Percentiles rank a stretch among this genome's conserved stretches.
phyloP scores from a whole-genome alignment of 2,113 vertebrate species.

The Microcebus murinus region DNA sequence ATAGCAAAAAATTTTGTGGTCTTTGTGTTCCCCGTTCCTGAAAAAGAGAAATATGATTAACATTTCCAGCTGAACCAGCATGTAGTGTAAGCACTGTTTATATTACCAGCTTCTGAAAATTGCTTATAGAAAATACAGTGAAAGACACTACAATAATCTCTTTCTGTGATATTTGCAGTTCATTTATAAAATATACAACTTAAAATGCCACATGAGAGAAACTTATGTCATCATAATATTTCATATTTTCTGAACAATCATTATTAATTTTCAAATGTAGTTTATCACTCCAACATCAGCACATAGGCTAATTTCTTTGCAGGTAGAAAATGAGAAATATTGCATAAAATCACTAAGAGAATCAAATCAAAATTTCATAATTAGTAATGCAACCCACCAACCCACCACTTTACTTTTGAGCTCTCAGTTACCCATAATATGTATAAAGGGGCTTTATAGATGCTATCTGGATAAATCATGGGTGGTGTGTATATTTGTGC shows the following conservation, averaged over 20 bases:
- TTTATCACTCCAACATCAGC: not conserved
- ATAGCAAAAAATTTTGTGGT: slow-evolving; percentile 64
- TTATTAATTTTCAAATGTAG: not conserved
- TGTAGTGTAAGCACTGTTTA: not conserved
- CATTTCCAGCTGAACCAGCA: slow-evolving; percentile 59
- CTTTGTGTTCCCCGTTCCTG: slow-evolving; percentile 53
- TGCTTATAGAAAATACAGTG: not conserved
- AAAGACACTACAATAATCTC: not conserved
- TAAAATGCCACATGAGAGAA: not conserved
- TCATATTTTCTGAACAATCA: slow-evolving; percentile 8
- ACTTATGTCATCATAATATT: not conserved
- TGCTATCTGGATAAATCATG: not conserved
- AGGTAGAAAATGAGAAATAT: not conserved
- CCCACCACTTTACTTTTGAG: not conserved
- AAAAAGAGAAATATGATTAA: slow-evolving; percentile 68
- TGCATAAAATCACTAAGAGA: not conserved
- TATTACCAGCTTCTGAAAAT: not conserved
- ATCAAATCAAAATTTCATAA: not conserved
- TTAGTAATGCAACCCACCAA: not conserved
- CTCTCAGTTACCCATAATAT: not conserved
- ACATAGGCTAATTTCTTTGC: not conserved
- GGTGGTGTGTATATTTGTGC: not conserved
- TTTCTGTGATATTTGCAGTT: slow-evolving; percentile 30
- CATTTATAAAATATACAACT: not conserved
- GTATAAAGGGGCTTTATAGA: not conserved